These are phyloP conservation scores for Epinotia demarniana DNA, from an alignment of 2,888 invertebrate species.

Conservation along the genomic window DNA sequence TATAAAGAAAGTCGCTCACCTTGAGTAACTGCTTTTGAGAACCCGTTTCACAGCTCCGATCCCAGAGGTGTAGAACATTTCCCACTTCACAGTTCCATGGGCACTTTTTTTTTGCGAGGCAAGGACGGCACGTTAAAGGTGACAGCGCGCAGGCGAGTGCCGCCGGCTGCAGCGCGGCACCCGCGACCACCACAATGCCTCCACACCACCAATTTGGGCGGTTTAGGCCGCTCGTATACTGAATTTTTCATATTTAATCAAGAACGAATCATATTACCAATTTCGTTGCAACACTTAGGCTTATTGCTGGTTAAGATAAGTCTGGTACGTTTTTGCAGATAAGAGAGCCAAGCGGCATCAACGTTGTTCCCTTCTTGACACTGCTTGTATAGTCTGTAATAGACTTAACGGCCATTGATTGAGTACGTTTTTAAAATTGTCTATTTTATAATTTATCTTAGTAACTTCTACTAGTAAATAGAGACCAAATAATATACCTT, in stretches of 20 bases:
- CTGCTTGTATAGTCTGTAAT: too few relatives aligned
- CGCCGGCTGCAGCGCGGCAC: slow-evolving; percentile 1
- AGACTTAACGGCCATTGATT: too few relatives aligned
- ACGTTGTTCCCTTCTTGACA: too few relatives aligned
- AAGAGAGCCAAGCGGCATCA: too few relatives aligned
- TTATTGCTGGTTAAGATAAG: too few relatives aligned
- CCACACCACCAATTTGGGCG: slow-evolving; percentile 35
- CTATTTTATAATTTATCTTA: too few relatives aligned
- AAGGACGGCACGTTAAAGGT: slow-evolving; percentile 34
- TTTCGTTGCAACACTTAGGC: not conserved
- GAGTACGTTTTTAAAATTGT: too few relatives aligned
- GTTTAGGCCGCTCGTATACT: slow-evolving; percentile 13
- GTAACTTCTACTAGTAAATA: too few relatives aligned
- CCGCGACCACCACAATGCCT: slow-evolving; percentile 21
- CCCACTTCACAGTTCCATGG: slow-evolving; percentile 32
- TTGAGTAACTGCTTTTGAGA: slow-evolving; percentile 10
- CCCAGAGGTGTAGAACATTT: slow-evolving; percentile 26
- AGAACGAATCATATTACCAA: not conserved
- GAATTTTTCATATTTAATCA: not conserved
- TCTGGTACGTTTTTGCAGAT: too few relatives aligned
- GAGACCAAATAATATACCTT: too few relatives aligned
- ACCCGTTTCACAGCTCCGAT: slow-evolving; percentile 17
- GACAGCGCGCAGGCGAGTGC: slow-evolving; percentile 26
- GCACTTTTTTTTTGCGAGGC: slow-evolving; percentile 21
- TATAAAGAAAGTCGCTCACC: slow-evolving; percentile 35